These are phyloP conservation scores for Hemitrygon akajei DNA, from an alignment of 2,797 vertebrate genomes.

Conservation along the genomic window DNA sequence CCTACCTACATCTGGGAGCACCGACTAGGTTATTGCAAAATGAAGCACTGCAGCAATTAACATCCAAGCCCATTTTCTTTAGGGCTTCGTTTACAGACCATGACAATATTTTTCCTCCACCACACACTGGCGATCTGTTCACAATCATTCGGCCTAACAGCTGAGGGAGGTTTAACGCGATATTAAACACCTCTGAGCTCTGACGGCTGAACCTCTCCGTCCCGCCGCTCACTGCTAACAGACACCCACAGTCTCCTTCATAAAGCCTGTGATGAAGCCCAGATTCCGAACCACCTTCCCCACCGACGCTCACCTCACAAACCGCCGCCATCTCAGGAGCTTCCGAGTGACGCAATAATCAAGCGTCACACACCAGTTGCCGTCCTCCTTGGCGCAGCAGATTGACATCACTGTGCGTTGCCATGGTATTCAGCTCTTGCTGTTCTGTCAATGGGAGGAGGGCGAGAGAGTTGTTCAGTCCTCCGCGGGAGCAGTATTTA, in stretches of 20 bases:
- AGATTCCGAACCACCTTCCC: not conserved
- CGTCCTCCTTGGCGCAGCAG: not conserved
- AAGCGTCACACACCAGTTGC: rapidly evolving
- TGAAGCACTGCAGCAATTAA: no score
- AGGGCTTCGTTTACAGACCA: not conserved
- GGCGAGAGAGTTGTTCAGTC: no score
- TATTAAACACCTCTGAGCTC: not conserved
- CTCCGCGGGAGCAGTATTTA: no score
- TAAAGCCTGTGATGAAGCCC: no score
- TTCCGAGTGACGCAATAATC: not conserved
- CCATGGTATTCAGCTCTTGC: not conserved
- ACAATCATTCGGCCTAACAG: not conserved
- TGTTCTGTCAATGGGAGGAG: not conserved
- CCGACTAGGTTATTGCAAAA: not conserved
- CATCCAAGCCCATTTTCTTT: not conserved
- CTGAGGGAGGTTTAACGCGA: no score
- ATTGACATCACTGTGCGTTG: not conserved
- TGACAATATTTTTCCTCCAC: not conserved
- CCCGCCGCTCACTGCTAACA: not conserved
- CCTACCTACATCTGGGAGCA: no score
- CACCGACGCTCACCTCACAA: not conserved
- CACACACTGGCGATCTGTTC: not conserved
- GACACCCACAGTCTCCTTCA: no score
- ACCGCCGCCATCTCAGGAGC: not conserved
- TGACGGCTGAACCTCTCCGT: not conserved